Evolutionary conservation across 1,140 invertebrate genomes (phyloP), one percentile per base, ranked within the genome.

Genomic region (Drosophila kanapiae): DNA sequence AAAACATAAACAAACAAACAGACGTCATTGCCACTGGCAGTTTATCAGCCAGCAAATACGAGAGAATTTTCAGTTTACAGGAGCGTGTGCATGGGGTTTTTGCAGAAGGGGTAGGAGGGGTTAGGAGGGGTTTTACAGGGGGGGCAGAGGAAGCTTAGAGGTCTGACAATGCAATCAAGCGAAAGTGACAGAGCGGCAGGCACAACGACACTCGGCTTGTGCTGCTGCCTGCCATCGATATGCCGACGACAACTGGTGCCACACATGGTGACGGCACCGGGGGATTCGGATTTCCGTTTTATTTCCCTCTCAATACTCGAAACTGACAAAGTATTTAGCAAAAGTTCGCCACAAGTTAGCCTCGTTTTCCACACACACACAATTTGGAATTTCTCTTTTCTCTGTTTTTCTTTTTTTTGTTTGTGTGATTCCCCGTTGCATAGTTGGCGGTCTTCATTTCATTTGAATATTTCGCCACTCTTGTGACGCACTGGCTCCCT

Each of bases 1-100:
- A 87, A 87, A 87, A 87, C 84, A 88, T 88, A 88, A 87, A 88
- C 83, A 87, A 88, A 77, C 84, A 60, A 84, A 72, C 83, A 70
- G 80, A 84, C 78, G 84, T 83, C 83, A 87, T 76, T 75, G 51
- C 57, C 53, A 64, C 40, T 67, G 61, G 61, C 53, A 76, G 72
- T 76, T 76, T 76, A 76, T 76, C 72, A 76, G 53, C 27, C 72
- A 76, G 74, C 60, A 58, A 58, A 75, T 59, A 49, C 65, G 13
- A 29, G 35, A 9, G 65, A 38, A 51, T 48, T 70, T 64, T 27
- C 56, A 61, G 31, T 48, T 70, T 60, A 27, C 56, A 61, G 31
- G 38, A 43, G 23, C n/a, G 38, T 40, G 29, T 40, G 58, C 27
- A 33, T n/a, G 23, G 27, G 9, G 3, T 38, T 27, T 58, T 13